These are phyloP conservation scores for Dinomys branickii DNA, from an alignment of 2,113 vertebrate genomes.

Conservation along the genomic window DNA sequence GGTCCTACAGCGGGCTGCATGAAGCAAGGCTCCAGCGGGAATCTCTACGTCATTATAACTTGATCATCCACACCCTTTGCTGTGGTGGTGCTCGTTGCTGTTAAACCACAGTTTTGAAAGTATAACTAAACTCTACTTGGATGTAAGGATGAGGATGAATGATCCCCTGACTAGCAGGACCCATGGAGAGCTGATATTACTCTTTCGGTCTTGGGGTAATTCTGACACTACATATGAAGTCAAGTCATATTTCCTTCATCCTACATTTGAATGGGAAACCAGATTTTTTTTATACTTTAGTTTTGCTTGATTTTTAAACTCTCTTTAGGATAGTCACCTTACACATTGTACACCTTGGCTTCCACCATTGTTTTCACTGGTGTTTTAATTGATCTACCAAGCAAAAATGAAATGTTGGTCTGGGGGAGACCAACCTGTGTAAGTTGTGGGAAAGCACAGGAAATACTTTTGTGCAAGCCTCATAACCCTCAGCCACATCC, in stretches of 20 bases:
- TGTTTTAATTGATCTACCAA: not conserved
- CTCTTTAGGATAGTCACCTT: not conserved
- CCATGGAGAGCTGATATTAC: not conserved
- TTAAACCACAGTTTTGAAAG: constrained; percentile 29
- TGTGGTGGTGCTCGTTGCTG: not conserved
- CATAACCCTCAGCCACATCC: not conserved
- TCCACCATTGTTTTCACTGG: not conserved
- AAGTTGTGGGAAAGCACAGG: not conserved
- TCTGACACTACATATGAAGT: not conserved
- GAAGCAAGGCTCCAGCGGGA: not conserved
- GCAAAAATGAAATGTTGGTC: not conserved
- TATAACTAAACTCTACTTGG: not conserved
- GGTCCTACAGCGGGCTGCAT: not conserved
- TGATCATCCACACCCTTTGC: not conserved
- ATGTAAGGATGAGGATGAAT: not conserved
- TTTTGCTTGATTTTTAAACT: not conserved
- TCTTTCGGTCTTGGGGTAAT: not conserved
- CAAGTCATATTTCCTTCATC: not conserved
- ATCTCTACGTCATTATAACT: not conserved
- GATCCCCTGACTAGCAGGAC: not conserved
- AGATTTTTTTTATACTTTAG: not conserved
- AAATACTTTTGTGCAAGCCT: not conserved
- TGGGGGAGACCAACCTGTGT: not conserved
- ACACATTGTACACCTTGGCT: not conserved
- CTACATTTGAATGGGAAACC: not conserved